Conservation (phyloP, 2,113 vertebrate genomes). For the Pygoscelis adeliae region DNA sequence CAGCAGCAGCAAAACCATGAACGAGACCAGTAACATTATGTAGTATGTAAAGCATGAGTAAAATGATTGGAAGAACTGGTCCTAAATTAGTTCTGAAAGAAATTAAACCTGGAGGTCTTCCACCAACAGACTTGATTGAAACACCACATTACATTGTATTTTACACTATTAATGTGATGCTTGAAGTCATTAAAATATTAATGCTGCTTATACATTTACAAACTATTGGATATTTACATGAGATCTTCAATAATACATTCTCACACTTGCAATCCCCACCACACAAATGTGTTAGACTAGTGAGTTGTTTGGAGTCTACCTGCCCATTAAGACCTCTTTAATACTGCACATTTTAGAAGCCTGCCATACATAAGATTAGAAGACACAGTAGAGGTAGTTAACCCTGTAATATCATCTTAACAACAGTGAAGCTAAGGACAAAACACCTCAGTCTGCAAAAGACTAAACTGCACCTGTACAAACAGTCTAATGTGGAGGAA, state of each 20-base stretch:
- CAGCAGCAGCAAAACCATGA: neutral
- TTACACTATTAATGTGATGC: neutral
- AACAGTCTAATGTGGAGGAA: neutral
- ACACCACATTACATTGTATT: neutral
- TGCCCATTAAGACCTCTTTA: neutral
- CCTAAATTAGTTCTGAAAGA: neutral
- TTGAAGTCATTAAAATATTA: neutral
- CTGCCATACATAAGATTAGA: neutral
- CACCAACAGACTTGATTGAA: neutral
- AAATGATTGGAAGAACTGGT: neutral
- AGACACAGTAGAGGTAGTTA: neutral
- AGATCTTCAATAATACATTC: neutral
- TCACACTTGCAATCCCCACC: neutral
- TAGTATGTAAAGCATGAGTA: neutral
- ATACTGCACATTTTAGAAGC: neutral
- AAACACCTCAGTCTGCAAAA: neutral
- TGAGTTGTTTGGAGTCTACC: neutral
- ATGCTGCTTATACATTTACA: neutral
- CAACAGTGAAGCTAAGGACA: neutral
- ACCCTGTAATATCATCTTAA: neutral
- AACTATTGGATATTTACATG: neutral
- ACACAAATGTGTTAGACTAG: neutral
- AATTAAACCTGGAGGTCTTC: neutral
- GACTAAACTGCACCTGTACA: neutral
- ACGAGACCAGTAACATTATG: rapidly evolving